Conservation (phyloP, 2,113 vertebrate genomes). For the Chionomys nivalis region DNA sequence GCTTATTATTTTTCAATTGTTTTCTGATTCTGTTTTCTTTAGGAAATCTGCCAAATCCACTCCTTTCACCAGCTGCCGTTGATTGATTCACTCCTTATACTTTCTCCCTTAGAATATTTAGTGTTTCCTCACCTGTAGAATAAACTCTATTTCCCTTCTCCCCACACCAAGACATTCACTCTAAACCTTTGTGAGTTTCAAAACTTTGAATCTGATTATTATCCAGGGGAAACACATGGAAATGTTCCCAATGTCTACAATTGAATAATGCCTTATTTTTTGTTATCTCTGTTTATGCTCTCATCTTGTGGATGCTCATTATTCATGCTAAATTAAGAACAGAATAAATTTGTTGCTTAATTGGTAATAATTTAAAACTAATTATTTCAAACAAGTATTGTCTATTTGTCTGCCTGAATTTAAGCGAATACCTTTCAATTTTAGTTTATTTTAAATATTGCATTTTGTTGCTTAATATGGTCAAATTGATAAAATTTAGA, state of each 20-base stretch:
- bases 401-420: neutral
- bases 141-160: neutral
- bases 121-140: accelerated
- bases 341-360: neutral
- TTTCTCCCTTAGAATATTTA: neutral
- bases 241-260: neutral
- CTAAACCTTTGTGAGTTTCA: neutral
- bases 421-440: neutral
- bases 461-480: no score
- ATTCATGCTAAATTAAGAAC: neutral
- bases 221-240: neutral
- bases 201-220: neutral
- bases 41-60: neutral
- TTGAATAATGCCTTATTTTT: neutral
- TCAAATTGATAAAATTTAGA: neutral
- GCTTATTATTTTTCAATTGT: neutral
- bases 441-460: neutral
- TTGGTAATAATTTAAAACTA: neutral
- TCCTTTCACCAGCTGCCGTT: neutral
- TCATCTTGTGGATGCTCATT: neutral
- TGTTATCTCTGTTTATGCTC: neutral
- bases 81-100: neutral
- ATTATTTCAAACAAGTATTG: neutral
- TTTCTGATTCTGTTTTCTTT: neutral
- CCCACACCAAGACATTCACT: no score